Evolutionary conservation across 1,140 invertebrate species (phyloP).

Genomic region (Nylanderia fulva): DNA sequence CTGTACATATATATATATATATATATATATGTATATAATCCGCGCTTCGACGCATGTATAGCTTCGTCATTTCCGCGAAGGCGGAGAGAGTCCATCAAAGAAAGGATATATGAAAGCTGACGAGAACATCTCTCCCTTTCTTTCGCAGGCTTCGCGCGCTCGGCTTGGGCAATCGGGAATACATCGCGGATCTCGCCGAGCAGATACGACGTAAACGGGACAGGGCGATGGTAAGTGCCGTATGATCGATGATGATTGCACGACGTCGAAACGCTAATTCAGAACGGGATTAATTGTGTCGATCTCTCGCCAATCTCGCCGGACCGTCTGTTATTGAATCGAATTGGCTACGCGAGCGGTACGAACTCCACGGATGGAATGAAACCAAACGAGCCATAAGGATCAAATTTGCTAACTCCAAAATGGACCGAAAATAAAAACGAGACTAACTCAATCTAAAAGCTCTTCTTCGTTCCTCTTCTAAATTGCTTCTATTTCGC

Average conservation of each 20-base stretch:
- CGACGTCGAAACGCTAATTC: conserved; percentile 44
- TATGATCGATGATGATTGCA: conserved; percentile 50
- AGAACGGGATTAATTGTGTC: conserved; percentile 32
- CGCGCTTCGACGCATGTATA: background rate
- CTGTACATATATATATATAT: too few species aligned
- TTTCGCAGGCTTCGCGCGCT: conserved; percentile 74
- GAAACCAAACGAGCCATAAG: conserved; percentile 6
- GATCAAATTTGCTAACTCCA: background rate
- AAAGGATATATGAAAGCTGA: conserved; percentile 45
- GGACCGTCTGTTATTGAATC: conserved; percentile 29
- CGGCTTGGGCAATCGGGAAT: conserved; percentile 75
- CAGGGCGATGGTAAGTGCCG: conserved; percentile 74
- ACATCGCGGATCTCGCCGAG: conserved; percentile 78
- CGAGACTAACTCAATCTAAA: background rate
- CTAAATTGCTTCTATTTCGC: too few species aligned
- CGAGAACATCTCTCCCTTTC: conserved; percentile 50
- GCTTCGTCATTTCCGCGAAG: conserved; percentile 31
- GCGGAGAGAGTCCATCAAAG: conserved; percentile 28
- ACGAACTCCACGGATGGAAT: background rate
- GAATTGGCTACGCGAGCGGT: conserved; percentile 5
- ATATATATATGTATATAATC: too few species aligned
- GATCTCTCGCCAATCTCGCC: conserved; percentile 15
- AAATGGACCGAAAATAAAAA: background rate
- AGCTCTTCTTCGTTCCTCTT: background rate
- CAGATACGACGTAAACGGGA: conserved; percentile 80